A percentile compares a stretch with the other conserved stretches of the same genome.
Evolutionary conservation across 2,888 invertebrate genomes (phyloP).

Genomic region (Limnephilus rhombicus): DNA sequence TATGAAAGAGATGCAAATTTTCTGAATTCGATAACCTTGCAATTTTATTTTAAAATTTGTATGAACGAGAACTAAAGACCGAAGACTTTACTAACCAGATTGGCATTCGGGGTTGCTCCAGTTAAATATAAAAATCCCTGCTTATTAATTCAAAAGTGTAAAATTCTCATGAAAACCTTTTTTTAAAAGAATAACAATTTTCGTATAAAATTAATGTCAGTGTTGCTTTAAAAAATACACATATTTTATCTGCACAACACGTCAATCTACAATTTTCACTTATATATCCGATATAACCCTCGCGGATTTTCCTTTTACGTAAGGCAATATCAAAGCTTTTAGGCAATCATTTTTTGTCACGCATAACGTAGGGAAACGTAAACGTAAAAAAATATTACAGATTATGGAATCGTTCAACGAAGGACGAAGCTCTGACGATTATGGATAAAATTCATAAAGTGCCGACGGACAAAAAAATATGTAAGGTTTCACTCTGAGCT

Average conservation of each 20-base stretch:
- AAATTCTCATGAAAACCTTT: not conserved
- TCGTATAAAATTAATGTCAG: not conserved
- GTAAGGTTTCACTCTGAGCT: not conserved
- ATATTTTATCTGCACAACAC: conserved; percentile 9
- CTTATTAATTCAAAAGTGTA: not conserved
- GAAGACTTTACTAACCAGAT: not conserved
- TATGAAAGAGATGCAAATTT: too few relatives aligned
- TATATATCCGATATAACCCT: not conserved
- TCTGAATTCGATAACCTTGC: too few relatives aligned
- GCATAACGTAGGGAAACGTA: conserved; percentile 10
- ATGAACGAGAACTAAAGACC: not conserved
- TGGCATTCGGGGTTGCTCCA: not conserved
- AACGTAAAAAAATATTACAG: conserved; percentile 6
- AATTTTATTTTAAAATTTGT: not conserved
- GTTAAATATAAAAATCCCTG: not conserved
- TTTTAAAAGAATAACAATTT: too few relatives aligned
- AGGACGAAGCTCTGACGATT: not conserved
- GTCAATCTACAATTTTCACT: conserved; percentile 30
- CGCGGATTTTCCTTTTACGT: not conserved
- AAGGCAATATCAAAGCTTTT: not conserved
- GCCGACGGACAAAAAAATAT: not conserved
- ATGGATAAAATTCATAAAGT: not conserved
- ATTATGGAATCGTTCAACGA: not conserved
- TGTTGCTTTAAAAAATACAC: not conserved
- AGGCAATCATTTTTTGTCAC: conserved; percentile 42